Conservation (phyloP, 2,797 vertebrate species). For the Borostomias antarcticus region DNA sequence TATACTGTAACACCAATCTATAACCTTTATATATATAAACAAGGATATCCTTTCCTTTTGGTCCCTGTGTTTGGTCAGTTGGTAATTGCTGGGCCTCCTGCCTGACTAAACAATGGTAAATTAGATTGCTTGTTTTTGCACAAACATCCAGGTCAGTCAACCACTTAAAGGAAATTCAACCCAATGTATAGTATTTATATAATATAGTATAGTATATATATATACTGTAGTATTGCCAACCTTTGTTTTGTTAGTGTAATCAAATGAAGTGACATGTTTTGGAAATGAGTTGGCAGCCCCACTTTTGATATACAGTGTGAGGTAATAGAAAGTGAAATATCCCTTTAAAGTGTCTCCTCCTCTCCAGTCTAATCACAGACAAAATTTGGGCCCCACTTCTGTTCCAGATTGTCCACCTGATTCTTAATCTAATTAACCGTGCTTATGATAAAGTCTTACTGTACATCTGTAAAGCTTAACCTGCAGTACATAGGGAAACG, state of each 20-base stretch:
- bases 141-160: not conserved
- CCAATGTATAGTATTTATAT: no score
- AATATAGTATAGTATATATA: no score
- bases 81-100: conserved; percentile 30
- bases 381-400: conserved; percentile 40
- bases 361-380: conserved; percentile 35
- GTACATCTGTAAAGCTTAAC: conserved; percentile 41
- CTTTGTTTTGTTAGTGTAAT: no score
- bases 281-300: no score
- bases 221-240: no score
- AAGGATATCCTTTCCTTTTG: conserved; percentile 50
- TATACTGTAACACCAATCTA: conserved; percentile 37
- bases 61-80: conserved; percentile 29
- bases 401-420: conserved; percentile 26
- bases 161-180: not conserved
- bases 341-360: conserved; percentile 19
- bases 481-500: conserved; percentile 24
- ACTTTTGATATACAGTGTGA: no score
- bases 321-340: not conserved
- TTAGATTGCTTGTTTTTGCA: not conserved
- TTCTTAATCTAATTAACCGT: conserved; percentile 48
- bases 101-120: conserved; percentile 5
- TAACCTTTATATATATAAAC: conserved; percentile 46
- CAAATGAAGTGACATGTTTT: no score
- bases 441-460: conserved; percentile 43